Evolutionary conservation across 2,888 invertebrate species (phyloP).

Genomic region (Drepanosiphum platanoidis): DNA sequence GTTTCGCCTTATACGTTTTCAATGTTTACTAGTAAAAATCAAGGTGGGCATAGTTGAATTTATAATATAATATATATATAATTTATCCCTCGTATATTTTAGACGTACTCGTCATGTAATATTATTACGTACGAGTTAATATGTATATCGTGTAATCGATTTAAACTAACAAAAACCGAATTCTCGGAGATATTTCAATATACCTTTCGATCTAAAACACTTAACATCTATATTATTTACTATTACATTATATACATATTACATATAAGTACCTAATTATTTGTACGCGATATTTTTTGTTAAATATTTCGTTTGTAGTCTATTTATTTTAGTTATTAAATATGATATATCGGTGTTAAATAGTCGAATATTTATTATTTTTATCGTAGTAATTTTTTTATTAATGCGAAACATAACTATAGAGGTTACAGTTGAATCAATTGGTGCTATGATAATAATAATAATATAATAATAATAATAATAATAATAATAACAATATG

Average conservation of each 20-base stretch:
- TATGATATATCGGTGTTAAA: conserved; percentile 16
- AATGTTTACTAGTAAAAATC: neutral
- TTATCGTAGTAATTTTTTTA: conserved; percentile 36
- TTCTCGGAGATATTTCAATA: conserved; percentile 1
- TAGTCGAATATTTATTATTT: conserved; percentile 45
- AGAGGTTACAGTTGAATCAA: conserved; percentile 55
- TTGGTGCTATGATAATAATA: conserved; percentile 61
- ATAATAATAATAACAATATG: conserved; percentile 54
- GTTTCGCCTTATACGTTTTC: conserved; percentile 41
- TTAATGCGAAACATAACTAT: conserved; percentile 30
- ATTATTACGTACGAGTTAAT: no score
- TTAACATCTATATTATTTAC: neutral
- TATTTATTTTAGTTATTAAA: conserved; percentile 24
- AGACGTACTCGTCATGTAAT: no score
- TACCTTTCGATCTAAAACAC: conserved; percentile 1
- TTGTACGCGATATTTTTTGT: conserved; percentile 20
- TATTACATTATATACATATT: neutral
- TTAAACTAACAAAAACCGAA: conserved; percentile 38
- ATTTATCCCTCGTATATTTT: neutral
- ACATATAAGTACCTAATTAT: conserved; percentile 5
- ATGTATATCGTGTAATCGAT: conserved; percentile 8
- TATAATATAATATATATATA: neutral
- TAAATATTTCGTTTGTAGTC: conserved; percentile 3
- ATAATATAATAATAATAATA: conserved; percentile 52
- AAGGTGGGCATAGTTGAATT: conserved; percentile 40